Conservation (phyloP, 2,113 vertebrate genomes). For the Hystrix cristata region DNA sequence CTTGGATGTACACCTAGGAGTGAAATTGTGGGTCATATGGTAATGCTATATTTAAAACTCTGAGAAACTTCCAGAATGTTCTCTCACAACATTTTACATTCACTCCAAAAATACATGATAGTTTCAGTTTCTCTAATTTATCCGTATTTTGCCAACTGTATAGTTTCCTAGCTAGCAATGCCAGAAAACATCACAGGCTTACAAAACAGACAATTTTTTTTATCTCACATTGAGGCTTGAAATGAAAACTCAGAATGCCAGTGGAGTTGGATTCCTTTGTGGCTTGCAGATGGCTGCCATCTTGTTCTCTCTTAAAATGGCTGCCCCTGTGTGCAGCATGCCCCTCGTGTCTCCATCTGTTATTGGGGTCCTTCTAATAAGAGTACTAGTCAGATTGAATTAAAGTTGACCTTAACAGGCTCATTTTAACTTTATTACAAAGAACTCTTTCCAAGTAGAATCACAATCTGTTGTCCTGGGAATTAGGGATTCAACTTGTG, state of each 20-base stretch:
- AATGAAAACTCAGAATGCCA: background rate
- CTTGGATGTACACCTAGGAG: background rate
- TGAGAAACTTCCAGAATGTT: background rate
- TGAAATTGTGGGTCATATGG: background rate
- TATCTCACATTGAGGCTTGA: background rate
- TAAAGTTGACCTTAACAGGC: background rate
- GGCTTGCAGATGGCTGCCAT: background rate
- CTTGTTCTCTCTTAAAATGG: background rate
- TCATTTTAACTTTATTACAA: background rate
- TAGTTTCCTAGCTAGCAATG: background rate
- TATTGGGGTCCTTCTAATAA: background rate
- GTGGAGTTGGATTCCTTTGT: background rate
- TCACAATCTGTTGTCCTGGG: background rate
- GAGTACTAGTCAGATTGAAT: background rate
- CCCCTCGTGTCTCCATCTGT: background rate
- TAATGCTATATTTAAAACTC: background rate
- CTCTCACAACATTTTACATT: background rate
- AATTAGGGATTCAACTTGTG: background rate
- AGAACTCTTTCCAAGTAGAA: background rate
- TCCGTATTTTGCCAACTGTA: background rate
- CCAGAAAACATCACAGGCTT: background rate
- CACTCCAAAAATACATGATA: background rate
- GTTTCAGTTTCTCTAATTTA: background rate
- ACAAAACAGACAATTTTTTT: background rate
- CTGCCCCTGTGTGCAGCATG: background rate